Evolutionary conservation across 2,888 invertebrate genomes (phyloP).

Genomic region (Branchipolynoe longqiensis): DNA sequence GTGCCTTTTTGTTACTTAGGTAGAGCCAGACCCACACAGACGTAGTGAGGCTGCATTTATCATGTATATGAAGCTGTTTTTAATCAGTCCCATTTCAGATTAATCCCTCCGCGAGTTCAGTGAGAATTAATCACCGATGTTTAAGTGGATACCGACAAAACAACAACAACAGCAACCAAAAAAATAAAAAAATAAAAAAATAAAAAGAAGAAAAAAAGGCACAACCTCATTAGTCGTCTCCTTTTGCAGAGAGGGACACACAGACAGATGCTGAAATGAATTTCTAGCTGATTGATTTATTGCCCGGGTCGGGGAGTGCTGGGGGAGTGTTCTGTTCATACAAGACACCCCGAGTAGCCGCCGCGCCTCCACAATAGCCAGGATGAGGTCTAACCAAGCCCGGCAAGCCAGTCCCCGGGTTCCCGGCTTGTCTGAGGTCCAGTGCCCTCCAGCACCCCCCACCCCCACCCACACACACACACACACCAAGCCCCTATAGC

Average conservation of each 20-base stretch:
- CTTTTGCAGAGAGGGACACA: no score
- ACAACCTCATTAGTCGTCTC: no score
- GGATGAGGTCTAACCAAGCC: constrained; percentile 9
- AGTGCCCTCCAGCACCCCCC: not conserved
- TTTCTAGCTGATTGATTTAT: not conserved
- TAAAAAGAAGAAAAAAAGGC: no score
- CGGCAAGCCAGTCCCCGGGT: no score
- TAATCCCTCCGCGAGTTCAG: not conserved
- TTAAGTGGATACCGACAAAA: constrained; percentile 19
- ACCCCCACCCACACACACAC: not conserved
- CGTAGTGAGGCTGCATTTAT: no score
- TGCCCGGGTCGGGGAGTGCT: not conserved
- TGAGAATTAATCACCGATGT: not conserved
- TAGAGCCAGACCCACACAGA: no score
- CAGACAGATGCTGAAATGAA: constrained; percentile 36
- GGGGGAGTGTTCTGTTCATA: not conserved
- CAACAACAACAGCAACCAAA: no score
- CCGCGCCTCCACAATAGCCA: not conserved
- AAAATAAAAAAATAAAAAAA: no score
- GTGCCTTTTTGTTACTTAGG: no score
- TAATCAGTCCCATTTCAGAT: not conserved
- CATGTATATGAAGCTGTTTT: no score
- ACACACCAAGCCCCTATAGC: no score
- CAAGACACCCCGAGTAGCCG: not conserved
- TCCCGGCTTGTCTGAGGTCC: no score